Evolutionary conservation across 2,888 invertebrate genomes (phyloP).

Genomic region (Drosophila ochracea): DNA sequence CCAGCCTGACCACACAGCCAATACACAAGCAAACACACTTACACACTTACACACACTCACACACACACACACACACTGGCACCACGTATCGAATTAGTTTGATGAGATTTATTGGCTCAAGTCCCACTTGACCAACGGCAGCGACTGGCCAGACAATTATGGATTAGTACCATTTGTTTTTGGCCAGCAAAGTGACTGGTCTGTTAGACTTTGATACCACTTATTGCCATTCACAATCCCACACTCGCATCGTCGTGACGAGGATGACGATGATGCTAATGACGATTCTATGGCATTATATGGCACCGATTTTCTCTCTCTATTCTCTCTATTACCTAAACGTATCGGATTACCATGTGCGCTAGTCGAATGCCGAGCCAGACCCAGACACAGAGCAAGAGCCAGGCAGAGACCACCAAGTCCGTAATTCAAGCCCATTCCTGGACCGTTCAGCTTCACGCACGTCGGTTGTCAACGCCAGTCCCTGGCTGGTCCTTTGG

Average conservation of each 20-base stretch:
- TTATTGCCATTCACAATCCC: conserved; percentile 31
- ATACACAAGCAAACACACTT: conserved; percentile 25
- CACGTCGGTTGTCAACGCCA: conserved; percentile 70
- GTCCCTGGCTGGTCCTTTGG: conserved; percentile 73
- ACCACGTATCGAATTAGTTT: conserved; percentile 75
- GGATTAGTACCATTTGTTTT: conserved; percentile 83
- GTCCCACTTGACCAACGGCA: conserved; percentile 76
- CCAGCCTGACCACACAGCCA: conserved; percentile 34
- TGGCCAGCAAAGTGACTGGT: conserved; percentile 44
- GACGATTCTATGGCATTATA: conserved; percentile 67
- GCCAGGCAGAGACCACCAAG: conserved; percentile 11
- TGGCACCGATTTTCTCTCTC: conserved; percentile 62
- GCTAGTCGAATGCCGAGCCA: conserved; percentile 14
- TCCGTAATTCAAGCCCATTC: conserved; percentile 9
- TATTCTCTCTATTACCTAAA: conserved; percentile 66
- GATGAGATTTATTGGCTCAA: conserved; percentile 81
- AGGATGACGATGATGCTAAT: conserved; percentile 48
- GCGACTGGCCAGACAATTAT: conserved; percentile 77
- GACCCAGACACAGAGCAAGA: conserved; percentile 13
- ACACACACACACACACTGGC: conserved; percentile 7
- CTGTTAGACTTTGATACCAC: conserved; percentile 43
- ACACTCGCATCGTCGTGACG: conserved; percentile 15
- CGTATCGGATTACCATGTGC: conserved; percentile 64
- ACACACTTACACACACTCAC: conserved; percentile 13
- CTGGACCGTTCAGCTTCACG: conserved; percentile 52